phyloP scores from a whole-genome alignment of 2,113 vertebrate genomes.

The Ammodramus savannarum region DNA sequence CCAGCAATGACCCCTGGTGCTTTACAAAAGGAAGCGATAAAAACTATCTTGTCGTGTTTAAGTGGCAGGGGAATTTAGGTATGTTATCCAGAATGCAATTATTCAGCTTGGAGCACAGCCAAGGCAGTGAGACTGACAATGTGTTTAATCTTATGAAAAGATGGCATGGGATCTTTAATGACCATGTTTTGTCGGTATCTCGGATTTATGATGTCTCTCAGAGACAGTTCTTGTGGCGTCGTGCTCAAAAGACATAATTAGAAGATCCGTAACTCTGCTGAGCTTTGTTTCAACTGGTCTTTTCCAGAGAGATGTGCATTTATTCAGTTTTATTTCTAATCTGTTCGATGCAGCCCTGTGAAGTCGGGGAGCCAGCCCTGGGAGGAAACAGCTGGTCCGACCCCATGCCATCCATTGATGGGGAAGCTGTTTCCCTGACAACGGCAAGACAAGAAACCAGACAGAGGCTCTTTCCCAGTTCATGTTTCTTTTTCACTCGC shows the following conservation, averaged over 20 bases:
- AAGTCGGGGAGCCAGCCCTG: constrained; percentile 53
- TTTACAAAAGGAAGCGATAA: background rate
- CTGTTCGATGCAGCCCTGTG: constrained; percentile 45
- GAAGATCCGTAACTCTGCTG: constrained; percentile 1
- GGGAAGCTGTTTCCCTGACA: constrained; percentile 71
- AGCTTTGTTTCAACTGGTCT: constrained; percentile 42
- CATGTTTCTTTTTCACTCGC: constrained; percentile 12
- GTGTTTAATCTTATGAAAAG: constrained; percentile 37
- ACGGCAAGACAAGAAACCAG: constrained; percentile 60
- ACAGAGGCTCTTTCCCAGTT: constrained; percentile 32
- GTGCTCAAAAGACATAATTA: constrained; percentile 43
- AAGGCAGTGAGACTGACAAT: constrained; percentile 13
- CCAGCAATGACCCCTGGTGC: background rate
- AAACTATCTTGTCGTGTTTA: constrained; percentile 21
- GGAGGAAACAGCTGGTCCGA: constrained; percentile 72
- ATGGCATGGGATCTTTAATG: constrained; percentile 34
- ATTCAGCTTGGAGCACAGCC: constrained; percentile 43
- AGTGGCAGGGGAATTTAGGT: constrained; percentile 26
- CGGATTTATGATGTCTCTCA: constrained; percentile 14
- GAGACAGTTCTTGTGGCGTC: constrained; percentile 1
- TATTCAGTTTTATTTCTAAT: constrained; percentile 37
- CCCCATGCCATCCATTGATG: constrained; percentile 50
- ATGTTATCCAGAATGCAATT: constrained; percentile 30
- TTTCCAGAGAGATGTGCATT: constrained; percentile 13
- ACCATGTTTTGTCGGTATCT: background rate